phyloP scores from a whole-genome alignment of 1,140 invertebrate species.

The Drosophila bipectinata region DNA sequence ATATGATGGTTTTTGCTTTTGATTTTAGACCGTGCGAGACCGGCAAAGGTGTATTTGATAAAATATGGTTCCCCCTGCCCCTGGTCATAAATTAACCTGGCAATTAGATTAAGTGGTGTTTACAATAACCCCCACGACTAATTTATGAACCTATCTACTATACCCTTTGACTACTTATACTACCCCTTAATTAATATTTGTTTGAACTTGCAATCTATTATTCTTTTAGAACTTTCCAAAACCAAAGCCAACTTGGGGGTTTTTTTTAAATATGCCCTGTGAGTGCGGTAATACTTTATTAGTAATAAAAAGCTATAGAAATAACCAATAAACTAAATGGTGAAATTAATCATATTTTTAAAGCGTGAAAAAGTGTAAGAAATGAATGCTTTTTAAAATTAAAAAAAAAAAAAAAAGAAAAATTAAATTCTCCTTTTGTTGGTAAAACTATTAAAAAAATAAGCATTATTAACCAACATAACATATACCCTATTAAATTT shows the following conservation, averaged over 20 bases:
- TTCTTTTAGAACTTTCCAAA: background rate
- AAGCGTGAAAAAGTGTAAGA: too few species aligned
- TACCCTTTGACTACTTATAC: background rate
- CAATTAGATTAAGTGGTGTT: background rate
- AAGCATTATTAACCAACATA: too few species aligned
- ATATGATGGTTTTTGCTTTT: slow-evolving; percentile 6
- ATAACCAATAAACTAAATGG: too few species aligned
- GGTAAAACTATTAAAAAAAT: too few species aligned
- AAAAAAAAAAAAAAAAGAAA: too few species aligned
- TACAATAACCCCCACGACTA: too few species aligned
- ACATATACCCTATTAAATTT: background rate
- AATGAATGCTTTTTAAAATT: too few species aligned
- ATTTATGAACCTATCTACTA: background rate
- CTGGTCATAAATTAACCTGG: background rate
- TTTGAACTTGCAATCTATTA: background rate
- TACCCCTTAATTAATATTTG: background rate
- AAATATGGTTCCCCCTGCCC: background rate
- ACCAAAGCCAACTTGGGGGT: background rate
- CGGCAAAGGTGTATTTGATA: background rate
- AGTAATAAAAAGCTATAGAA: too few species aligned
- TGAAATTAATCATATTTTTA: too few species aligned
- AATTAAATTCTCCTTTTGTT: too few species aligned
- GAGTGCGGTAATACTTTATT: too few species aligned
- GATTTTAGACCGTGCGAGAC: background rate
- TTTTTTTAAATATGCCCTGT: background rate